Evolutionary conservation across 2,113 vertebrate species (phyloP).

Genomic region (Hippocampus guttulatus): DNA sequence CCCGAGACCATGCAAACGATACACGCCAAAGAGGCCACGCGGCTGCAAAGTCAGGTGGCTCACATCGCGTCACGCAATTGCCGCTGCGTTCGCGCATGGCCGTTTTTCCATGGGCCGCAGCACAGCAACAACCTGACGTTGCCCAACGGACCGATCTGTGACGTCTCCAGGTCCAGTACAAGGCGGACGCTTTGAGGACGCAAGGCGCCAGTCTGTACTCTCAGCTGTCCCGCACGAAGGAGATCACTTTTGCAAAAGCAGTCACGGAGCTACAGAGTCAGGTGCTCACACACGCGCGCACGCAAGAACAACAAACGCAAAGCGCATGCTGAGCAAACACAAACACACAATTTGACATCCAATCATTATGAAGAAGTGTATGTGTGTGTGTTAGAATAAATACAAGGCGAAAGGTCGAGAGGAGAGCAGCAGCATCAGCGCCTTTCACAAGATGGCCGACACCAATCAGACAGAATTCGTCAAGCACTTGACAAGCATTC

Average conservation of each 20-base stretch:
- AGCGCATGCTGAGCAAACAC: no score
- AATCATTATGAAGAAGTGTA: not conserved
- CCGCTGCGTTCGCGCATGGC: no score
- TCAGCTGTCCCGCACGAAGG: conserved; percentile 39
- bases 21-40: conserved; percentile 34
- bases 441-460: conserved; percentile 84
- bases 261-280: conserved; percentile 61
- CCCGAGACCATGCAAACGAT: conserved; percentile 42
- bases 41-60: conserved; percentile 58
- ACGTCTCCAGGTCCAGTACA: conserved; percentile 55
- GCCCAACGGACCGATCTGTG: not conserved
- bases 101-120: no score
- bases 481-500: conserved; percentile 80
- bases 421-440: conserved; percentile 68
- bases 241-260: conserved; percentile 44
- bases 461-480: conserved; percentile 84
- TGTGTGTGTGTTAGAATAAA: conserved; percentile 61
- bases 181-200: conserved; percentile 33
- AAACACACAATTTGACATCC: not conserved
- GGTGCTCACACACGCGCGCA: conserved; percentile 22
- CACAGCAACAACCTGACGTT: not conserved
- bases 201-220: conserved; percentile 51
- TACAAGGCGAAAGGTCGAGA: conserved; percentile 81
- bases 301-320: not conserved
- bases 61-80: not conserved